phyloP scores from a whole-genome alignment of 2,797 vertebrate genomes.

The Arnoldichthys spilopterus region DNA sequence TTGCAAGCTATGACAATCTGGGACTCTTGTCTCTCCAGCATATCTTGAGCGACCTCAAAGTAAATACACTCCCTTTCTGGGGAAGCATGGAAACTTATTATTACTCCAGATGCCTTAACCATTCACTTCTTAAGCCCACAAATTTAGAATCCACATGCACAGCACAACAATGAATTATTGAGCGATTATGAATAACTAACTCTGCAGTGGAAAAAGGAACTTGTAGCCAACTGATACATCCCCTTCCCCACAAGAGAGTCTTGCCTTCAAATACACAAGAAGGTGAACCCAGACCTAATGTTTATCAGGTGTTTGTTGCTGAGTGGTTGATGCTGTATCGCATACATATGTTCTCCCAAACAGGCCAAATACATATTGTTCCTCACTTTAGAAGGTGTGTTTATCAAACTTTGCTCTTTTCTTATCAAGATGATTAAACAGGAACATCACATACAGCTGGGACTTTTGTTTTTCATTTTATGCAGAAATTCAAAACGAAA shows the following conservation, averaged over 20 bases:
- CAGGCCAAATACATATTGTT: constrained; percentile 27
- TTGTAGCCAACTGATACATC: constrained; percentile 74
- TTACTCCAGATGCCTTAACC: constrained; percentile 66
- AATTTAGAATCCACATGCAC: constrained; percentile 70
- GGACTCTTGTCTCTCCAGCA: constrained; percentile 71
- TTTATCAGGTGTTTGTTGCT: constrained; percentile 31
- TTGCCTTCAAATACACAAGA: constrained; percentile 69
- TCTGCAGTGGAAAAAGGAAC: constrained; percentile 75
- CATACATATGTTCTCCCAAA: constrained; percentile 10
- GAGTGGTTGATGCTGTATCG: constrained; percentile 26
- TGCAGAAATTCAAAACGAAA: too few relatives aligned
- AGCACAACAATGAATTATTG: constrained; percentile 73
- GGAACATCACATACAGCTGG: neutral
- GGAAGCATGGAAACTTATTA: constrained; percentile 64
- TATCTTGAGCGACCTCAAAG: constrained; percentile 73
- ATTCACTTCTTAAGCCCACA: constrained; percentile 70
- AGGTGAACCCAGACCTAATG: constrained; percentile 63
- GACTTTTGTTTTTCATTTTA: neutral
- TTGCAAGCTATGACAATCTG: constrained; percentile 57
- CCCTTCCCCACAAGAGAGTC: constrained; percentile 70
- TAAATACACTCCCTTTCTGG: constrained; percentile 75
- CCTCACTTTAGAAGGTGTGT: constrained; percentile 33
- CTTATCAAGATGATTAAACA: constrained; percentile 1
- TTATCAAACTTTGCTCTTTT: constrained; percentile 40
- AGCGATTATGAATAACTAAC: constrained; percentile 75